Base-by-base conservation (phyloP, 1,140 invertebrate genomes). In the Meloidogyne floridensis region DNA sequence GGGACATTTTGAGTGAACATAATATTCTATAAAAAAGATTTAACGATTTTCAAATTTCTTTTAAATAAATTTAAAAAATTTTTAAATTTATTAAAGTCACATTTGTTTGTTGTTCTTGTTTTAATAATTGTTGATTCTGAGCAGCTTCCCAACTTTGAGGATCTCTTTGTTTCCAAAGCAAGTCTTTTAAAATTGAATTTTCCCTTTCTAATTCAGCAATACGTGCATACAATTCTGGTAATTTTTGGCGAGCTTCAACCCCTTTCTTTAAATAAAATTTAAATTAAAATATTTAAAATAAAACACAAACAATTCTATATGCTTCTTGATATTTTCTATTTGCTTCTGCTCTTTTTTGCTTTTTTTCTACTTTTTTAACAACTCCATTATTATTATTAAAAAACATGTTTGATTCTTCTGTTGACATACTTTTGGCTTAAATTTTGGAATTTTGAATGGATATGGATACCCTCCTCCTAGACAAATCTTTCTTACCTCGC, bases 181-280 rank as follows among this genome's bases (percentile, higher is more conserved):
- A 10, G 32, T 79, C 77, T 51, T 79, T 79, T 51, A 79, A 69
- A 13, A 65, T 71, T 15, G 53, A 71, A 72, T 79, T 79, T 71
- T 79, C 77, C 10, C 77, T 54, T 71, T 79, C 77, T 72, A 79
- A 79, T 18, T 79, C 77, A 42, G 77, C 77, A 79, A 79, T 79
- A 53, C 77, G 77, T 51, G 43, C 72, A 51, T 79, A 79, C 53
- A 79, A 43, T 15, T 72, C 53, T 43, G 77, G 77, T 72, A 79
- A 71, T 69, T 71, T 47, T 18, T 79, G 43, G 0, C 77, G 59
- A 0, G 77, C 77, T 53, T 79, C 77, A 47, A 71, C 72, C 32
- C 77, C 77, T 42, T 79, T 79, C 77, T 79, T 32, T 1, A 32
- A 32, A 32, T n/a, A 65, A 78, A 78, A 32, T 6, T 18, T 59